Evolutionary conservation across 1,140 invertebrate genomes (phyloP), one percentile per base, ranked within the genome.

Genomic region (Plectus sambesii): DNA sequence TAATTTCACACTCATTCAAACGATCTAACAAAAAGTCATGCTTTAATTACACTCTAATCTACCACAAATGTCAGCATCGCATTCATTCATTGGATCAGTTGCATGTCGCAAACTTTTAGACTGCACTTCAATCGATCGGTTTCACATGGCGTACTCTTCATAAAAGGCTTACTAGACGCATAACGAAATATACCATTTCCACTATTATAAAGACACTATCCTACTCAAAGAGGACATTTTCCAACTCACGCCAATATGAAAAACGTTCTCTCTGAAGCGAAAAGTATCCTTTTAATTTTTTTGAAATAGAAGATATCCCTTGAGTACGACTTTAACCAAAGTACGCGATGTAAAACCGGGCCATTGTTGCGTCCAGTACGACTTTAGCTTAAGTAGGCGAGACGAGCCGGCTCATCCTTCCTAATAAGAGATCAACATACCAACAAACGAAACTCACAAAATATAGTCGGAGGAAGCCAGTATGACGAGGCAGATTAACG

Each of bases 391-490:
- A n/a, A n/a, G n/a, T n/a, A n/a, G n/a, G n/a, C n/a, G n/a, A n/a
- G n/a, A 17, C n/a, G 4, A 12, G 8, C 23, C 54, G 45, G 27
- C 37, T 45, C 19, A 20, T 54, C 17, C 45, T 17, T 23, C 50
- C 45, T 20, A 49, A 30, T 38, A 38, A 29, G 37, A 9, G 2
- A 44, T n/a, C n/a, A 17, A 23, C 26, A 40, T 22, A 62, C 60
- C 50, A 49, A 27, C 38, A 66, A 42, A n/a, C n/a, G n/a, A 33
- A n/a, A 9, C 22, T 49, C 3, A 43, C 19, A 64, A 44, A 38
- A 62, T 61, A 27, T 9, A 64, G 19, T 9, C 59, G 61, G 17
- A 54, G 45, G 3, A 58, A 56, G 33, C 33, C 43, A 15, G 46
- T 36, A 37, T 39, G 33, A n/a, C 40, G 42, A 30, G 51, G 22